Evolutionary conservation across 2,797 vertebrate species (phyloP).

Genomic region (Clarias laeviceps): DNA sequence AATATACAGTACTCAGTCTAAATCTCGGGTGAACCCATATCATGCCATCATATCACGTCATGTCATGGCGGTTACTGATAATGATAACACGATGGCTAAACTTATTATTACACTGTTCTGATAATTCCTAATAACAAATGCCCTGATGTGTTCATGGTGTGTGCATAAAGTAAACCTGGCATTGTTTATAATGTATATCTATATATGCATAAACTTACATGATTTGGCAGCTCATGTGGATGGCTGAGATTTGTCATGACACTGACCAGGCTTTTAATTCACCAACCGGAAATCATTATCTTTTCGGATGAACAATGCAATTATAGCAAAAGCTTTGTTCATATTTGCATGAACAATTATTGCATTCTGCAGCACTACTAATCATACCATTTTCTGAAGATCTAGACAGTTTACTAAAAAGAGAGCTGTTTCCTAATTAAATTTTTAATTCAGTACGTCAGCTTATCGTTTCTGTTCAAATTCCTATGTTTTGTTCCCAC

Average conservation of each 20-base stretch:
- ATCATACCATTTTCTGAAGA: conserved; percentile 3
- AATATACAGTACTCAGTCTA: background rate
- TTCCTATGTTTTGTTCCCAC: background rate
- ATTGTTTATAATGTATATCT: background rate
- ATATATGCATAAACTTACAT: background rate
- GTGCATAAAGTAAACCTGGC: background rate
- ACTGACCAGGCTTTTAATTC: background rate
- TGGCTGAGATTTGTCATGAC: background rate
- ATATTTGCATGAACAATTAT: background rate
- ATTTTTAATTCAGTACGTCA: conserved; percentile 16
- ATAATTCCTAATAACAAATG: background rate
- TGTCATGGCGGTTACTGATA: background rate
- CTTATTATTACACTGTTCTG: background rate
- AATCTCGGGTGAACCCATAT: background rate
- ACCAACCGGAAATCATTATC: background rate
- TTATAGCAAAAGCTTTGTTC: conserved; percentile 7
- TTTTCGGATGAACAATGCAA: background rate
- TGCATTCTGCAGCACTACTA: background rate
- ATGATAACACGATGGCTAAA: background rate
- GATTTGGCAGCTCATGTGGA: background rate
- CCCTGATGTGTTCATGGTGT: background rate
- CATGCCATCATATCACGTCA: background rate
- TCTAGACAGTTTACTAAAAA: background rate
- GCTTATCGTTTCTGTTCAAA: conserved; percentile 30
- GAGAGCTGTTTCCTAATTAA: conserved; percentile 2